phyloP scores from a whole-genome alignment of 2,113 vertebrate species.

The Eulemur macaco region DNA sequence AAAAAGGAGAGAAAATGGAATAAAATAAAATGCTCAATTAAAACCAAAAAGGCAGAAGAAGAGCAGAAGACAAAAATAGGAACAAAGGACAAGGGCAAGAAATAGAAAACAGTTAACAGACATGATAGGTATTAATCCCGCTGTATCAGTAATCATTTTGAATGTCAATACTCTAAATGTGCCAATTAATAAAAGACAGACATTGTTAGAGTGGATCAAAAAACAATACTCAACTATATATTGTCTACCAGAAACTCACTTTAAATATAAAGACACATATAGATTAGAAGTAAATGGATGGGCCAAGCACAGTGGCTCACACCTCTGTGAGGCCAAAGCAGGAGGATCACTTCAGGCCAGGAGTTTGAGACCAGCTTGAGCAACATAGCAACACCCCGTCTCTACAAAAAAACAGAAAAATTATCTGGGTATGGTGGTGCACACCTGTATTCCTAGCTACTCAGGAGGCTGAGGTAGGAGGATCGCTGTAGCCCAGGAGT shows the following conservation, averaged over 20 bases:
- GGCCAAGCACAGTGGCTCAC: not conserved
- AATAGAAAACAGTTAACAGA: not conserved
- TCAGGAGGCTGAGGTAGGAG: no score
- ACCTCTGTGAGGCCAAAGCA: no score
- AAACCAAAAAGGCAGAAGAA: not conserved
- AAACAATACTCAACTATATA: not conserved
- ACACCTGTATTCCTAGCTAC: no score
- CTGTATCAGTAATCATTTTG: not conserved
- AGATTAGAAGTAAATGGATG: not conserved
- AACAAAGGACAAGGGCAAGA: not conserved
- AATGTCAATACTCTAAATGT: not conserved
- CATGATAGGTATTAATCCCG: not conserved
- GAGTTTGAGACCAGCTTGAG: no score
- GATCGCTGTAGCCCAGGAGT: no score
- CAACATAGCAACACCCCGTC: no score
- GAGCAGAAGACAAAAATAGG: not conserved
- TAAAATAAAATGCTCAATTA: not conserved
- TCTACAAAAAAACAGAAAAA: no score
- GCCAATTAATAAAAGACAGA: not conserved
- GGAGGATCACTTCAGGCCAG: no score
- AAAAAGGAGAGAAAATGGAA: not conserved
- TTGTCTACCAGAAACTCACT: not conserved
- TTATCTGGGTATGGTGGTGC: no score
- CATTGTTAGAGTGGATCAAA: not conserved
- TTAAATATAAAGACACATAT: not conserved